These are phyloP conservation scores for Nipponia nippon DNA, from an alignment of 2,113 vertebrate genomes.

Conservation along the genomic window DNA sequence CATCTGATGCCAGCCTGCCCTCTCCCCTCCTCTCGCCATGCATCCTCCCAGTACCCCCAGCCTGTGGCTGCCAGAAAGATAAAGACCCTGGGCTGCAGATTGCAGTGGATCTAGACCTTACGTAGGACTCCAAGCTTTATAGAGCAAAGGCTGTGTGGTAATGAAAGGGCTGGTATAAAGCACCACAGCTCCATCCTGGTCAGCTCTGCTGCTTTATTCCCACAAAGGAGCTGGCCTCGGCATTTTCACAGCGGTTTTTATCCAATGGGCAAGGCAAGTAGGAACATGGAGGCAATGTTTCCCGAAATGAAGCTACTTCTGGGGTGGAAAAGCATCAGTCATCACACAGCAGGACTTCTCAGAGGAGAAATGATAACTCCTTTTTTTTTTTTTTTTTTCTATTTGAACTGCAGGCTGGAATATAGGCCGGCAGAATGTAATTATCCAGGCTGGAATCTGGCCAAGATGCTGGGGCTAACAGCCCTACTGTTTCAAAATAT, in stretches of 20 bases:
- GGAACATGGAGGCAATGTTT: neutral
- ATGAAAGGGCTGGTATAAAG: neutral
- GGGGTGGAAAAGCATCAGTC: neutral
- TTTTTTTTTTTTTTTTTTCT: neutral
- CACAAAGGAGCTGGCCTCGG: neutral
- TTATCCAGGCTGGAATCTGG: slow-evolving; percentile 65
- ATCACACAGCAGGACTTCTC: neutral
- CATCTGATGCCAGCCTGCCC: neutral
- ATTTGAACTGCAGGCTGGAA: slow-evolving; percentile 46
- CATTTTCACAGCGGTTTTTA: neutral
- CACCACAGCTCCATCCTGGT: neutral
- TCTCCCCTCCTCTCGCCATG: accelerated
- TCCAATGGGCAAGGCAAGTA: neutral
- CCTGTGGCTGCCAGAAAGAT: neutral
- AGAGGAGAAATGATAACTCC: neutral
- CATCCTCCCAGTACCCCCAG: neutral
- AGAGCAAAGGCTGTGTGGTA: neutral
- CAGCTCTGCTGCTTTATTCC: neutral
- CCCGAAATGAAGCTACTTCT: neutral
- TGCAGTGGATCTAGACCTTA: neutral
- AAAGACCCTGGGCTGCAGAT: neutral
- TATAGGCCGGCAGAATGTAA: slow-evolving; percentile 63
- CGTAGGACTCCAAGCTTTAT: accelerated
- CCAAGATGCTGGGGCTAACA: slow-evolving; percentile 61
- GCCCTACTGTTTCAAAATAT: slow-evolving; percentile 71